Evolutionary conservation across 2,797 vertebrate species (phyloP).

Genomic region (Ctenopoma kingsleyae): DNA sequence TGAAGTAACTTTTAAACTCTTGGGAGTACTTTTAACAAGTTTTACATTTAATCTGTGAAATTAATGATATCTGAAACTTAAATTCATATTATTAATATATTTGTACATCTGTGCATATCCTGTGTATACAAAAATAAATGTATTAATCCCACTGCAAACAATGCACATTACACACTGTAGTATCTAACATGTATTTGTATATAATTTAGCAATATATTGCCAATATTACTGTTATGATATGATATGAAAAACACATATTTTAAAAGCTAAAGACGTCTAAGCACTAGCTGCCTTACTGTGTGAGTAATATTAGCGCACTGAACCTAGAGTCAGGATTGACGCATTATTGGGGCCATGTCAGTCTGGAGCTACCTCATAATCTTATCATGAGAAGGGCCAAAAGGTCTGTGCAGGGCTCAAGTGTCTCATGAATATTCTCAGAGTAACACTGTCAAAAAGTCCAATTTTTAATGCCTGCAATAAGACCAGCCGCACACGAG

Average conservation of each 20-base stretch:
- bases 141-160: not conserved
- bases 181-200: not conserved
- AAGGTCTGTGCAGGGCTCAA: conserved; percentile 66
- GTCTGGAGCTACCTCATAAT: conserved; percentile 67
- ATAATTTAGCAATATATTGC: too few species aligned
- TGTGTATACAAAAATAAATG: too few species aligned
- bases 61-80: too few species aligned
- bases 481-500: conserved; percentile 14
- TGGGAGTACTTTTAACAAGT: too few species aligned
- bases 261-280: conserved; percentile 36
- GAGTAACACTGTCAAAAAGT: conserved; percentile 48
- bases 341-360: conserved; percentile 52
- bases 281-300: conserved; percentile 4
- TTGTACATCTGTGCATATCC: too few species aligned
- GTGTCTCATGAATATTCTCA: conserved; percentile 77
- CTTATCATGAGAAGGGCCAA: conserved; percentile 66
- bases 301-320: conserved; percentile 38
- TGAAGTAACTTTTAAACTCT: not conserved
- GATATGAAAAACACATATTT: conserved; percentile 1
- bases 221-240: not conserved
- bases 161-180: not conserved
- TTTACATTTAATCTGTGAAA: too few species aligned
- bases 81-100: too few species aligned
- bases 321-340: conserved; percentile 36
- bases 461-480: conserved; percentile 41